Base-by-base conservation (phyloP, 2,888 invertebrate genomes). In the Seladonia tumulorum region DNA sequence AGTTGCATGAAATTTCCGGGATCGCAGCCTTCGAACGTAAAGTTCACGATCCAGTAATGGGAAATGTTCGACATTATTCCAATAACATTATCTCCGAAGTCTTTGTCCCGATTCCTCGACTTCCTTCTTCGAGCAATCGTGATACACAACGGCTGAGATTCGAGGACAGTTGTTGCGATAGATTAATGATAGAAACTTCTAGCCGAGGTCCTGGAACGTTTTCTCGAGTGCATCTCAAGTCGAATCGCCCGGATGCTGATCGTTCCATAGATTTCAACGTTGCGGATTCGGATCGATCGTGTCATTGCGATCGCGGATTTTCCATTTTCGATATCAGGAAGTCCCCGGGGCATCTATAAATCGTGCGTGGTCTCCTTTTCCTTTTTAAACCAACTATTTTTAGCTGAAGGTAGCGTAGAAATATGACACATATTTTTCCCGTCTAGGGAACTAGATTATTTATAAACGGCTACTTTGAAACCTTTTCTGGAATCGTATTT, bases 121-220 rank as follows among this genome's bases (percentile, higher is more conserved):
- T 71, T 71, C 78, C 78, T 78, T 29, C 78, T 29, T 29, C 77
- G 49, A 25, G 49, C n/a, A 77, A 14, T 53, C 57, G 42, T 22
- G 57, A 25, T 45, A 42, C 29, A 60, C 18, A 57, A 45, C 71
- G 57, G 16, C 78, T 45, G 68, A 45, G 71, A 78, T 63, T 66
- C 79, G 66, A 70, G 81, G 72, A 77, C 76, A 71, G 81, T 66
- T 39, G 79, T 53, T 77, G n/a, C 73, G 45, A 45, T 22, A 77
- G 76, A 77, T 81, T 81, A 63, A 81, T 81, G 70, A 81, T 76
- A 76, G 76, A 70, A 70, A 81, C 66, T 53, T 74, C 53, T 25
- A 49, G 47, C 39, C 76, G 63, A 72, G 42, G 72, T 60, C 72
- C 35, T 42, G 71, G 75, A 68, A 57, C 60, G 77, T 60, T 47